Percentiles rank a stretch among this genome's conserved stretches.
Conservation (phyloP, 2,888 invertebrate genomes). For the Ptychoptera contaminata region DNA sequence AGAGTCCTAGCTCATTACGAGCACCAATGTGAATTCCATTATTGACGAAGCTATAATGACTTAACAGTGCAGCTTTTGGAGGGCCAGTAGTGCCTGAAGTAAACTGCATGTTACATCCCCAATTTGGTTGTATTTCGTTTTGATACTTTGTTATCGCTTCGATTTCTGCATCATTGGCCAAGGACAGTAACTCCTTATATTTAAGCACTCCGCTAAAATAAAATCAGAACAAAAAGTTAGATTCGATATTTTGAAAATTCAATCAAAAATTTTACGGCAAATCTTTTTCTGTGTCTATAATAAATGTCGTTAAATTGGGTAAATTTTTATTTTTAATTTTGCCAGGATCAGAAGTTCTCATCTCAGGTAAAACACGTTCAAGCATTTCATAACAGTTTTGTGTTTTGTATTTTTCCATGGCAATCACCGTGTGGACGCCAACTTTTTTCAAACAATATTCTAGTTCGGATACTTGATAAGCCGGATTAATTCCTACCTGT, state of each 20-base stretch:
- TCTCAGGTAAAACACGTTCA: slow-evolving; percentile 39
- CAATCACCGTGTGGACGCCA: slow-evolving; percentile 46
- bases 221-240: not conserved
- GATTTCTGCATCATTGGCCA: slow-evolving; percentile 15
- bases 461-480: slow-evolving; percentile 51
- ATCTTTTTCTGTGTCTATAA: slow-evolving; percentile 36
- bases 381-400: slow-evolving; percentile 53
- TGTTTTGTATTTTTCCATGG: slow-evolving; percentile 42
- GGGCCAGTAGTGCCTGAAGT: slow-evolving; percentile 67
- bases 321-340: slow-evolving; percentile 30
- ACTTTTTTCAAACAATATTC: slow-evolving; percentile 57
- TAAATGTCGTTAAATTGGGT: slow-evolving; percentile 38
- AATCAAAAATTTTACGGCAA: slow-evolving; percentile 25
- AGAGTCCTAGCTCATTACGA: slow-evolving; percentile 29
- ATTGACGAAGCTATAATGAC: slow-evolving; percentile 60
- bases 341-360: slow-evolving; percentile 31
- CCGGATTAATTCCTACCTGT: slow-evolving; percentile 62
- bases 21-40: slow-evolving; percentile 50
- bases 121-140: slow-evolving; percentile 42
- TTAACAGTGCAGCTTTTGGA: slow-evolving; percentile 59
- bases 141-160: slow-evolving; percentile 25
- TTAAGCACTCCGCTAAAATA: slow-evolving; percentile 28
- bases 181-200: slow-evolving; percentile 29
- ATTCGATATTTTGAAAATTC: too few relatives aligned
- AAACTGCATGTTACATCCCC: slow-evolving; percentile 61